Evolutionary conservation across 2,113 vertebrate genomes (phyloP).

Genomic region (Ramphastos sulfuratus): DNA sequence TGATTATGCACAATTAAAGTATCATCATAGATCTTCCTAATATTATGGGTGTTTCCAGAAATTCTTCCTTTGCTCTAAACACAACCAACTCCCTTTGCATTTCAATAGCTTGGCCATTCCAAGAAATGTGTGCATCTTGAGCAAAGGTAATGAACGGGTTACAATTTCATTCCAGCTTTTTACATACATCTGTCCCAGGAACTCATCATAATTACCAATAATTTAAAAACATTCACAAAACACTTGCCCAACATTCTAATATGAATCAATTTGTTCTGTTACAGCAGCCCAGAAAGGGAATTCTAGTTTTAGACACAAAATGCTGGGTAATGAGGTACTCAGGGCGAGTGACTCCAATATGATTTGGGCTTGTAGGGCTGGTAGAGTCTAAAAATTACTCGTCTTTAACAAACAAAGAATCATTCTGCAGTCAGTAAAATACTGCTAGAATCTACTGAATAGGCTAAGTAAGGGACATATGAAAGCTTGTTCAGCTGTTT

Average conservation of each 20-base stretch:
- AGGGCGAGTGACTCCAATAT: background rate
- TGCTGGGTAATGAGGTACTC: background rate
- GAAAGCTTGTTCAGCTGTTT: background rate
- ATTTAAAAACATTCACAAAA: background rate
- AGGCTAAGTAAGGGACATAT: rapidly evolving
- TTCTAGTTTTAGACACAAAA: background rate
- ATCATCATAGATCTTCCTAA: background rate
- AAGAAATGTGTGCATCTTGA: background rate
- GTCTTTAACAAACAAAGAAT: background rate
- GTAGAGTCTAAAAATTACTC: background rate
- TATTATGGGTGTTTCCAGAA: background rate
- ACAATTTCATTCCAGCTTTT: background rate
- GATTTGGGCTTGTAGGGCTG: background rate
- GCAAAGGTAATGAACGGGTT: background rate
- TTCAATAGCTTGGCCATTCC: background rate
- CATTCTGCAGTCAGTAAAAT: background rate
- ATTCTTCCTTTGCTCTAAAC: background rate
- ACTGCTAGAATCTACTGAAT: background rate
- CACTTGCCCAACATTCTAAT: background rate
- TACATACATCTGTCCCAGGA: background rate
- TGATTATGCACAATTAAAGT: background rate
- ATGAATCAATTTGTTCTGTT: background rate
- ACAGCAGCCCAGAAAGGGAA: background rate
- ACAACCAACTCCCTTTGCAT: background rate
- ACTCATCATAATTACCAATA: background rate